Evolutionary conservation across 2,113 vertebrate species (phyloP).

Genomic region (Coregonus clupeaformis): DNA sequence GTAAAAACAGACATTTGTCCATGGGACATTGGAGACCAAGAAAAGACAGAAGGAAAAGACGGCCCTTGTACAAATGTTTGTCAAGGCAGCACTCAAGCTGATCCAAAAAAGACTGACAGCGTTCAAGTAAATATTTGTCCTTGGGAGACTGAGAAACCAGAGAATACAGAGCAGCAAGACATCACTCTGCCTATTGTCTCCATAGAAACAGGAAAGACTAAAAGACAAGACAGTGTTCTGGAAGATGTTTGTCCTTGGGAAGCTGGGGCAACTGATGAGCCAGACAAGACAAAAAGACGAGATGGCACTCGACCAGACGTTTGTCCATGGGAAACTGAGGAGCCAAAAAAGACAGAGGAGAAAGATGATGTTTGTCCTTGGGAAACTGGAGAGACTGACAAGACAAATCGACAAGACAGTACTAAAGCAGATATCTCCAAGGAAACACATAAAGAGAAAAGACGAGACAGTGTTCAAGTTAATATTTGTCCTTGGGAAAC

Average conservation of each 20-base stretch:
- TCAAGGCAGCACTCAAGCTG: not conserved
- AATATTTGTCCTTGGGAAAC: slow-evolving; percentile 7
- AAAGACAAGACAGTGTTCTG: slow-evolving; percentile 15
- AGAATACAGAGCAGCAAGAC: not conserved
- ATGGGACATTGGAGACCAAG: slow-evolving; percentile 38
- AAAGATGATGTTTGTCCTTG: slow-evolving; percentile 2
- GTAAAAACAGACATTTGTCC: slow-evolving; percentile 56
- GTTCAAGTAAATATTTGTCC: slow-evolving; percentile 46
- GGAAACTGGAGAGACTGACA: not conserved
- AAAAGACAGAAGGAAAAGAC: slow-evolving; percentile 27
- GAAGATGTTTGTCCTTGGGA: slow-evolving; percentile 56
- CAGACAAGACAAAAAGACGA: slow-evolving; percentile 5
- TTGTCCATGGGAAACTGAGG: slow-evolving; percentile 30
- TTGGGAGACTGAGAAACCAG: slow-evolving; percentile 50
- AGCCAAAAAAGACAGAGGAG: not conserved
- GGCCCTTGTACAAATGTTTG: slow-evolving; percentile 27
- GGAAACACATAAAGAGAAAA: not conserved
- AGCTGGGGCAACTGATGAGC: slow-evolving; percentile 23
- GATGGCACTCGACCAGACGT: slow-evolving; percentile 30
- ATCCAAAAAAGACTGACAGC: slow-evolving; percentile 2
- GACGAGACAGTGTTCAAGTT: not conserved
- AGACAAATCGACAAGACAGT: slow-evolving; percentile 1
- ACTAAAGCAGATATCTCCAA: slow-evolving; percentile 3
- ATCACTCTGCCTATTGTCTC: not conserved
- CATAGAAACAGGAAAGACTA: not conserved